Evolutionary conservation across 2,888 invertebrate species (phyloP).

Genomic region (Pocota personata): DNA sequence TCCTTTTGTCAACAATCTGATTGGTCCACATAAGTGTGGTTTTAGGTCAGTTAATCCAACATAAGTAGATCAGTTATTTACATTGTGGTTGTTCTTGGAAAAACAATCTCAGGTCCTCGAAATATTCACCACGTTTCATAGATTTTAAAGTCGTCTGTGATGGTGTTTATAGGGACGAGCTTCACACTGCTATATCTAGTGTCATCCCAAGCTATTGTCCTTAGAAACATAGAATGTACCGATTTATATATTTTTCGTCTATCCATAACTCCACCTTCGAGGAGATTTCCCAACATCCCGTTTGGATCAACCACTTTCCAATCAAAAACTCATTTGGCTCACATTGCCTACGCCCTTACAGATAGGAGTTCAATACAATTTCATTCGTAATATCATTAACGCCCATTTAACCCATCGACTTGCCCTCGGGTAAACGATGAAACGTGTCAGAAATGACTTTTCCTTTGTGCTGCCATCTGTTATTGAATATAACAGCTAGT

Average conservation of each 20-base stretch:
- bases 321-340: not conserved
- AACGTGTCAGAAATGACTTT: conserved; percentile 5
- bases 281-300: not conserved
- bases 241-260: not conserved
- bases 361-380: not conserved
- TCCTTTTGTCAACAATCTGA: too few relatives aligned
- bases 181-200: too few relatives aligned
- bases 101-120: too few relatives aligned
- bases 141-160: too few relatives aligned
- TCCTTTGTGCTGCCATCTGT: not conserved
- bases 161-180: too few relatives aligned
- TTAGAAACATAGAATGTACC: too few relatives aligned
- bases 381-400: not conserved
- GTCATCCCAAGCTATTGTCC: too few relatives aligned
- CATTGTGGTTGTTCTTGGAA: too few relatives aligned
- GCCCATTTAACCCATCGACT: not conserved
- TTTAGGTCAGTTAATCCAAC: too few relatives aligned
- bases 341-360: not conserved
- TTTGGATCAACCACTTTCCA: not conserved
- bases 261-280: not conserved
- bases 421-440: not conserved
- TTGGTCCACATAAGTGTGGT: too few relatives aligned
- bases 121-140: too few relatives aligned
- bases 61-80: too few relatives aligned
- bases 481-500: not conserved